These are phyloP conservation scores for Marmota flaviventris DNA, from an alignment of 2,113 vertebrate genomes.

Conservation along the genomic window DNA sequence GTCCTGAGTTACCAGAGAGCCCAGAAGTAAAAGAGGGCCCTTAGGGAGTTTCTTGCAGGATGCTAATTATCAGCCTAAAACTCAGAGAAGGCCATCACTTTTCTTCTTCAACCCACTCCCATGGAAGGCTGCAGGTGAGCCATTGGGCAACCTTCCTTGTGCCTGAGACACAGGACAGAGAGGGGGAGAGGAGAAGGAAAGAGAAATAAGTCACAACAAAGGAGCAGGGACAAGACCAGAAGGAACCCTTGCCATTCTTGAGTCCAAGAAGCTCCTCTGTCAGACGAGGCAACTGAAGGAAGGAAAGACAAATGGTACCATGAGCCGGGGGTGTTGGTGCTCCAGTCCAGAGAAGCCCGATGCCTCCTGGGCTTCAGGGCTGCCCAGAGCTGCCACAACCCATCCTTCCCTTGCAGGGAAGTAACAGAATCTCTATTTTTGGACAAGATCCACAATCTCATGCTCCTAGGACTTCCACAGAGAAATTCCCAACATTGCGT, in stretches of 20 bases:
- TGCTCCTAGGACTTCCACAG: not conserved
- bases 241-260: not conserved
- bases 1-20: not conserved
- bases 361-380: not conserved
- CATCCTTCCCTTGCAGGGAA: not conserved
- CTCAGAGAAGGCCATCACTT: not conserved
- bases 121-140: not conserved
- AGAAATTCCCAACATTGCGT: slow-evolving; percentile 57
- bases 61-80: not conserved
- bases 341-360: not conserved
- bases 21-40: not conserved
- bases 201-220: not conserved
- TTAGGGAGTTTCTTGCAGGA: not conserved
- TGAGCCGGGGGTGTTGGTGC: not conserved
- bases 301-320: not conserved
- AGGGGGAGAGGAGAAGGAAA: not conserved
- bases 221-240: not conserved
- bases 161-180: not conserved
- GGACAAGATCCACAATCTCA: not conserved
- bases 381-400: not conserved
- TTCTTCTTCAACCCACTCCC: not conserved
- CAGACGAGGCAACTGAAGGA: not conserved
- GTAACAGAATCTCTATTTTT: not conserved
- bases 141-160: rapidly evolving
- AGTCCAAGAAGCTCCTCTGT: not conserved